Conservation (phyloP, 2,797 vertebrate genomes). For the Psittacula echo region DNA sequence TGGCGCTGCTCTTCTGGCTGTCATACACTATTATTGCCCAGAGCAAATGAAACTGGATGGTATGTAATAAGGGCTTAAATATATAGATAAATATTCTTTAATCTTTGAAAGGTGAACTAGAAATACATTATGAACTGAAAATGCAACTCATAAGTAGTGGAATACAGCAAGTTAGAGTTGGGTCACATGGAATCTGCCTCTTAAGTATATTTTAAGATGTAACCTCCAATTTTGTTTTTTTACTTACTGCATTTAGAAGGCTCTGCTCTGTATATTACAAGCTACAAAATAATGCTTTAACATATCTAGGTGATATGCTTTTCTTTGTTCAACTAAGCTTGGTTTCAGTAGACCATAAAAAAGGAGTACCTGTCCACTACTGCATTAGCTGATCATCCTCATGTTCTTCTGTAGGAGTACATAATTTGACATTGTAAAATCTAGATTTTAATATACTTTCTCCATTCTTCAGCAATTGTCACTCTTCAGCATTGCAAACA, state of each 20-base stretch:
- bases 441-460: neutral
- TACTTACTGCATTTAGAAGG: neutral
- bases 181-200: neutral
- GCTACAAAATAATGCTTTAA: neutral
- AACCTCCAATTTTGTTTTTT: neutral
- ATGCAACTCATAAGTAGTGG: too few relatives aligned
- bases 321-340: neutral
- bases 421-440: neutral
- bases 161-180: neutral
- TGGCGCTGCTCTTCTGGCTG: constrained; percentile 87
- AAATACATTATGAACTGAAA: neutral
- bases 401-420: neutral
- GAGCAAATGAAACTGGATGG: constrained; percentile 93
- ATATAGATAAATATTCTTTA: neutral
- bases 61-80: constrained; percentile 60
- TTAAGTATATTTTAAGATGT: neutral
- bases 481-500: neutral
- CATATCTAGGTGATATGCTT: neutral
- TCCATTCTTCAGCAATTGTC: neutral
- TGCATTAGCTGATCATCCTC: neutral
- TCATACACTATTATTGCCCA: constrained; percentile 96
- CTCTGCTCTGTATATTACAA: neutral
- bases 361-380: neutral
- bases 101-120: neutral
- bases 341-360: neutral